Base-by-base conservation (phyloP, 92 coral and sea anemone species). In the Blastomussa wellsi region DNA sequence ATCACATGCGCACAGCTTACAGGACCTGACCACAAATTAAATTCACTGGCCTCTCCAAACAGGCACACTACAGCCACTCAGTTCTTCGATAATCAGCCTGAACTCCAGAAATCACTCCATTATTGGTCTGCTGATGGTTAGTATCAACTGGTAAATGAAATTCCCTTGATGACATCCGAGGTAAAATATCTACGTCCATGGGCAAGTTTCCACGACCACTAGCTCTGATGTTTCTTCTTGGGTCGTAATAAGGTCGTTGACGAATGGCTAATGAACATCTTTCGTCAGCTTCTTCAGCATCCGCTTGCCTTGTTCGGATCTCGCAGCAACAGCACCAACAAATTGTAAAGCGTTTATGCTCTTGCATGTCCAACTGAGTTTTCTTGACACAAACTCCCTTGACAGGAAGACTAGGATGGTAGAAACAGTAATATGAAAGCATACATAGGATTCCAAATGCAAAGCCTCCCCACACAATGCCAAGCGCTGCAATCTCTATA, bases 381-480 rank as follows among this genome's bases (percentile, higher is more conserved):
- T 86, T 90, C 57, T 82, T 92, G 26, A 89, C 84, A 62, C 90
- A 94, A 74, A 96, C 80, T 24, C 99, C 99, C 81, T 93, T 93
- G 59, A 86, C 92, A 11, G 82, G 78, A 2, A 96, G 84, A 74
- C 93, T 93, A 8, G 99, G 99, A 81, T 96, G 99, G 76, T 96
- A 96, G 82, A 88, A 96, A 14, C 89, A 91, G 86, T 96, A 92
- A 80, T 96, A 96, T 31, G 90, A 59, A 7, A 96, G 12, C 97
- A 94, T 93, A 71, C 91, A 90, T 0, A 94, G 3, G 37, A 92
- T 71, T 7, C 98, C 99, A 60, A 91, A 52, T 16, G 69, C 84
- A 88, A 92, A 96, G 1, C 98, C 99, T 49, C 96, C 99, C 90
- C 88, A 94, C 5, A 96, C 96, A 72, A 92, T 62, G 39, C 74